A percentile compares a stretch with the other conserved stretches of the same genome.
phyloP scores from a whole-genome alignment of 2,888 invertebrate species.

The Leucophora obtusa region DNA sequence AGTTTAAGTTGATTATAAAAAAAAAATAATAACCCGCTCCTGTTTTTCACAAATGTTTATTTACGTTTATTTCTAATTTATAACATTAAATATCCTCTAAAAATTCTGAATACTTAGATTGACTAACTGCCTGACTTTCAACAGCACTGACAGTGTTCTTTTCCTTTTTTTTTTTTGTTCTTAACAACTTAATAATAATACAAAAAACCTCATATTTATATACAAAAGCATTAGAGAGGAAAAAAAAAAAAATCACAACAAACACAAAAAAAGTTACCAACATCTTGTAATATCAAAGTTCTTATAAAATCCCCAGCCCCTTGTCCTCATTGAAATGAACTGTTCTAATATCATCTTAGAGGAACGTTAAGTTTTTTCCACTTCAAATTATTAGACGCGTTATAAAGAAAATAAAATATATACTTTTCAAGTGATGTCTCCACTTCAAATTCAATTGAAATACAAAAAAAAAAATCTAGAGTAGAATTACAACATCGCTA shows the following conservation, averaged over 20 bases:
- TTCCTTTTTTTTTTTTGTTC: not conserved
- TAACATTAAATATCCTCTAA: slow-evolving; percentile 38
- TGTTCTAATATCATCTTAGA: slow-evolving; percentile 42
- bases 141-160: slow-evolving; percentile 9
- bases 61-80: slow-evolving; percentile 50
- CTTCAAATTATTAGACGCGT: slow-evolving; percentile 41
- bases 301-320: slow-evolving; percentile 10
- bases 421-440: slow-evolving; percentile 13
- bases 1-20: not conserved
- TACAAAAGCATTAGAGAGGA: slow-evolving; percentile 40
- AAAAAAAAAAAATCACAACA: slow-evolving; percentile 1
- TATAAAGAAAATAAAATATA: slow-evolving; percentile 24
- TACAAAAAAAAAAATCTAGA: slow-evolving; percentile 19
- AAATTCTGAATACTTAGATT: slow-evolving; percentile 11
- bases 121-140: slow-evolving; percentile 45
- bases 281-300: slow-evolving; percentile 33
- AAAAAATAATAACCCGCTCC: not conserved
- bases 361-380: slow-evolving; percentile 30
- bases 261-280: slow-evolving; percentile 32
- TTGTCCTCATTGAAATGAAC: not conserved
- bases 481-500: not conserved
- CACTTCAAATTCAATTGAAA: slow-evolving; percentile 38
- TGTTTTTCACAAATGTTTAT: slow-evolving; percentile 27
- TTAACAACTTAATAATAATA: not conserved
- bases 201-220: slow-evolving; percentile 45